Conservation (phyloP, 92 coral and sea anemone species). For the Paramuricea clavata region DNA sequence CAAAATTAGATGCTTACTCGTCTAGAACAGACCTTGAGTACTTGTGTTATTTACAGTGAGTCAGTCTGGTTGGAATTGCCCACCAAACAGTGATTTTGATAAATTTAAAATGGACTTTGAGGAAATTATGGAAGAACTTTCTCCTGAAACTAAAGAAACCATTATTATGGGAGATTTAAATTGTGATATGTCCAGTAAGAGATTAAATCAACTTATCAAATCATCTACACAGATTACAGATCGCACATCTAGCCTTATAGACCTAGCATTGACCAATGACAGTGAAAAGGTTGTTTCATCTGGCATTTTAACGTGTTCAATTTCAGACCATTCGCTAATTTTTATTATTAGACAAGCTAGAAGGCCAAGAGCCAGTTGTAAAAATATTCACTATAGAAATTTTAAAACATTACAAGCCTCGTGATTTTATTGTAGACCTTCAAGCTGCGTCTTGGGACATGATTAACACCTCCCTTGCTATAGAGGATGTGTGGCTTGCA, state of each 20-base stretch:
- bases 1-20: no score
- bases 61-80: constrained; percentile 53
- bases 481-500: constrained; percentile 31
- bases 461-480: neutral
- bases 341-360: constrained; percentile 6
- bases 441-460: constrained; percentile 39
- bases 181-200: no score
- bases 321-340: constrained; percentile 25
- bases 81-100: constrained; percentile 30
- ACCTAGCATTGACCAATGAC: constrained; percentile 19
- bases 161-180: no score
- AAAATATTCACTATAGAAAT: constrained; percentile 14
- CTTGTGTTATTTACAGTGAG: constrained; percentile 40
- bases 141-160: no score
- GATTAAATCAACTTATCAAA: constrained; percentile 47
- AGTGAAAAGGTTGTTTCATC: neutral
- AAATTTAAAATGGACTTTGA: no score
- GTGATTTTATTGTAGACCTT: constrained; percentile 26
- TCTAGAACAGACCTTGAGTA: no score
- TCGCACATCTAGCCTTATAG: constrained; percentile 16
- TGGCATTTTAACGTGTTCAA: constrained; percentile 10
- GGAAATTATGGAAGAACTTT: no score
- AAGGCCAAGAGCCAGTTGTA: constrained; percentile 10
- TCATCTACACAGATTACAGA: constrained; percentile 33
- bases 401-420: constrained; percentile 40